Base-by-base conservation (phyloP, 2,888 invertebrate genomes). In the Pterostichus niger region DNA sequence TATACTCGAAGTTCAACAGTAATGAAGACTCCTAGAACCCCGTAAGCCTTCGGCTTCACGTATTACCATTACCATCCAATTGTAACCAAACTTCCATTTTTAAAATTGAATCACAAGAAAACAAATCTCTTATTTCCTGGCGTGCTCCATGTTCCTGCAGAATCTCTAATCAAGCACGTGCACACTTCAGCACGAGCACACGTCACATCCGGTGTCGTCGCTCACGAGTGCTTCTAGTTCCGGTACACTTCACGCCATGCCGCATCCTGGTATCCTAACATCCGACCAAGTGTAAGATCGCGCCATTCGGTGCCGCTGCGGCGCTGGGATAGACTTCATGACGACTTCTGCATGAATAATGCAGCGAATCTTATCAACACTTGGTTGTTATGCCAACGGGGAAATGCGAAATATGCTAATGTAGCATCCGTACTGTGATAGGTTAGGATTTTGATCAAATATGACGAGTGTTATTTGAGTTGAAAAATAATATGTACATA, bases 131-230 rank as follows among this genome's bases (percentile, higher is more conserved):
- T 40, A 52, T 13, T 52, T n/a, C 52, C 13, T 52, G 5, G 5
- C 52, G 6, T 11, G 52, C 13, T 52, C 10, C 13, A 5, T n/a
- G 31, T 61, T 56, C 56, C 33, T 33, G 24, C 33, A 61, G 11
- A 61, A 31, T 61, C 61, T 61, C n/a, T 52, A 52, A 52, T 52
- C n/a, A 31, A 24, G 61, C 61, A 61, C 61, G 61, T 61, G 61
- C 31, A 54, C 54, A 61, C 61, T 61, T 61, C 7, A 31, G 61
- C 61, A 61, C 61, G 61, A 61, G 61, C 52, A 31, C 61, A 61
- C 61, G 31, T 61, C 31, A 61, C 61, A 61, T 61, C 61, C 61
- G 61, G 61, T 61, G 33, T 61, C 31, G 61, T 31, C 31, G n/a
- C 11, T 11, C 61, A 61, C 33, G 61, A 61, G 61, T 61, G 61